Percentiles rank a stretch among this genome's conserved stretches.
Conservation (phyloP, 2,113 vertebrate genomes). For the Nerophis lumbriciformis region DNA sequence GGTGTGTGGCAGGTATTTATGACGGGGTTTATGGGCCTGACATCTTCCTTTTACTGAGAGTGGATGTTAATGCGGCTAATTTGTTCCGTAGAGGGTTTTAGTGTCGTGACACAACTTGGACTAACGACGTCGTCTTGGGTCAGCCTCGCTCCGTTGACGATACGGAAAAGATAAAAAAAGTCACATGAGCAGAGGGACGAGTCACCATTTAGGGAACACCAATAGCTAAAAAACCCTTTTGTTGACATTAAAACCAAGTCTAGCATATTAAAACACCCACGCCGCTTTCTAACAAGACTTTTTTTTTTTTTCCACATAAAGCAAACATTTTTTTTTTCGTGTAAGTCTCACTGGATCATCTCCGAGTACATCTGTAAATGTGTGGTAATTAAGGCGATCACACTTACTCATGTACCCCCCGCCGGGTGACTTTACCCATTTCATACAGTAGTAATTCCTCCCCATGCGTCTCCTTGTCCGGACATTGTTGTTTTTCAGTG, state of each 20-base stretch:
- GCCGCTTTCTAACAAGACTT: conserved; percentile 73
- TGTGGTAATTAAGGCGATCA: conserved; percentile 76
- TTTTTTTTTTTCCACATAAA: conserved; percentile 64
- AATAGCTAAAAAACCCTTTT: conserved; percentile 65
- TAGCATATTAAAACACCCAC: conserved; percentile 78
- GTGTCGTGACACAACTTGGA: conserved; percentile 42
- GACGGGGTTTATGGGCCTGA: conserved; percentile 62
- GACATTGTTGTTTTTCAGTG: conserved; percentile 45
- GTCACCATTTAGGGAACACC: conserved; percentile 61
- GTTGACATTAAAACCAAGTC: conserved; percentile 68
- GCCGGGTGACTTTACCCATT: conserved; percentile 41
- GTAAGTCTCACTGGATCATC: conserved; percentile 65
- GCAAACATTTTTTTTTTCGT: conserved; percentile 53
- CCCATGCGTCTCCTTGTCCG: conserved; percentile 28
- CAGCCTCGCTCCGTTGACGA: conserved; percentile 65
- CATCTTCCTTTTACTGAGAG: conserved; percentile 68
- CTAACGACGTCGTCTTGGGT: conserved; percentile 38
- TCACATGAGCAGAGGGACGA: conserved; percentile 58
- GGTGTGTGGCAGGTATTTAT: conserved; percentile 51
- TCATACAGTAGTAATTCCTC: conserved; percentile 29
- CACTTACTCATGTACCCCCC: conserved; percentile 56
- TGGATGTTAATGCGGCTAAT: conserved; percentile 51
- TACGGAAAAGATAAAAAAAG: conserved; percentile 70
- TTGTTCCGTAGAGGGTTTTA: conserved; percentile 34
- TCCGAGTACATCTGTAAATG: conserved; percentile 65